Conservation (phyloP, 2,888 invertebrate species). For the Drosophila setosimentum region DNA sequence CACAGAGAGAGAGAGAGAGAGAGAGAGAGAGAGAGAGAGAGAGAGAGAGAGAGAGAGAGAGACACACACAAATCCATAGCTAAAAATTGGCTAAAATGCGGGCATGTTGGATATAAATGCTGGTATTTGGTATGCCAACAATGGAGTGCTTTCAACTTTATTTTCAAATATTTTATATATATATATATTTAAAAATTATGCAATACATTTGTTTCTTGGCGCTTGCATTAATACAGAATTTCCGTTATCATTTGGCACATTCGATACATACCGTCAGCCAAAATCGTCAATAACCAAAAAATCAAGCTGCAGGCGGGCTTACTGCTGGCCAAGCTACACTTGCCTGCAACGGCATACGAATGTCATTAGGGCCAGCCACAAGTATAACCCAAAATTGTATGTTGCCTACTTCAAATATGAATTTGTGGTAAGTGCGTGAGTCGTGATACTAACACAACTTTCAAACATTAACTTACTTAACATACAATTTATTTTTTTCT, state of each 20-base stretch:
- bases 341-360: constrained; percentile 56
- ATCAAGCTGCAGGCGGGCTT: constrained; percentile 36
- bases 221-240: constrained; percentile 46
- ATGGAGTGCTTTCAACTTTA: constrained; percentile 56
- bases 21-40: too few relatives aligned
- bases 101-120: constrained; percentile 7
- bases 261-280: constrained; percentile 27
- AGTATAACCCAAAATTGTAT: constrained; percentile 37
- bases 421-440: constrained; percentile 35
- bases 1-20: not conserved
- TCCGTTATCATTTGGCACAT: constrained; percentile 46
- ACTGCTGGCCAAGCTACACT: constrained; percentile 51
- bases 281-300: constrained; percentile 28
- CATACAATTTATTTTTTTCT: not conserved
- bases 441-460: not conserved
- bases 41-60: too few relatives aligned
- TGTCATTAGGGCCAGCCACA: constrained; percentile 68
- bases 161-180: constrained; percentile 43
- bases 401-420: constrained; percentile 23
- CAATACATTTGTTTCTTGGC: constrained; percentile 50
- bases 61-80: constrained; percentile 36
- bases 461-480: not conserved
- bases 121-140: constrained; percentile 45
- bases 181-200: constrained; percentile 36
- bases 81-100: constrained; percentile 24